These are phyloP conservation scores for Adineta ricciae DNA, from an alignment of 2,888 invertebrate genomes.

Conservation along the genomic window DNA sequence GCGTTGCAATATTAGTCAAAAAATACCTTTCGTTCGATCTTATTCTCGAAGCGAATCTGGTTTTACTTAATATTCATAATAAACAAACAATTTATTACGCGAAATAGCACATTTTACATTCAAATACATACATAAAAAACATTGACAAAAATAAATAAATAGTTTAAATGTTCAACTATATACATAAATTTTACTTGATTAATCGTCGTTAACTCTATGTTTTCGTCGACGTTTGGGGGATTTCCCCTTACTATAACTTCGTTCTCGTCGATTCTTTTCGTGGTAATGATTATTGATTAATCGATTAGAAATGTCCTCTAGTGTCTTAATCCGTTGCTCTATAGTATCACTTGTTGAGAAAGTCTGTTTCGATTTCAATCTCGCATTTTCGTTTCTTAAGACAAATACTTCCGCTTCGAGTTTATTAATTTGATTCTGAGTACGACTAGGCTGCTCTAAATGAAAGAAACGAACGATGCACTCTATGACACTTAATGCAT, in stretches of 20 bases:
- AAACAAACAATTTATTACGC: not conserved
- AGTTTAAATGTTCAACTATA: not conserved
- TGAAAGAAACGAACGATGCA: not conserved
- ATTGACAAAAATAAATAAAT: not conserved
- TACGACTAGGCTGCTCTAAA: not conserved
- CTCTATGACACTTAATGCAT: not conserved
- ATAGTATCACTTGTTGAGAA: not conserved
- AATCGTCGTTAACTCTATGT: not conserved
- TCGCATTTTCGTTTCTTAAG: not conserved
- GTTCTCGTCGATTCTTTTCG: not conserved
- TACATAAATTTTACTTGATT: not conserved
- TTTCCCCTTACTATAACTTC: not conserved
- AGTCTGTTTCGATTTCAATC: not conserved
- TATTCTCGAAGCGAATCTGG: no score
- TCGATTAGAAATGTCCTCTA: not conserved
- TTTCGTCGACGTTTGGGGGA: not conserved
- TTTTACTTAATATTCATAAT: not conserved
- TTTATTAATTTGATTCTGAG: not conserved
- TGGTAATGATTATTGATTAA: not conserved
- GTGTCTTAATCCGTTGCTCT: not conserved
- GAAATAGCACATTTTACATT: not conserved
- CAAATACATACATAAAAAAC: not conserved
- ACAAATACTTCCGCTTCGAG: not conserved
- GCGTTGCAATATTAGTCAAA: no score
- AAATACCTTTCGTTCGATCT: no score